Percentiles rank a stretch among this genome's conserved stretches.
phyloP scores from a whole-genome alignment of 2,113 vertebrate species.

The Turnix velox region DNA sequence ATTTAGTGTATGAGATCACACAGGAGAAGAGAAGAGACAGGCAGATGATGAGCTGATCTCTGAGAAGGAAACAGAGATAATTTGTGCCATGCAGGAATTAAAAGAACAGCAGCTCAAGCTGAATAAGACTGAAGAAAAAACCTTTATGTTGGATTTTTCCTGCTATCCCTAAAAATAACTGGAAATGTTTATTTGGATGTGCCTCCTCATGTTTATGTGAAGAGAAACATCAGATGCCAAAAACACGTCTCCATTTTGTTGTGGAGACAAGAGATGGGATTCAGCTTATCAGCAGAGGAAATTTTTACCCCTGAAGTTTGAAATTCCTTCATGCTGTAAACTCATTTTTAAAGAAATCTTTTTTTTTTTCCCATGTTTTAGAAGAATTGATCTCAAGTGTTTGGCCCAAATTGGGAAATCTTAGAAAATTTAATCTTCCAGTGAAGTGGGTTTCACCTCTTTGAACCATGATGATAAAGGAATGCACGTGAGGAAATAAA shows the following conservation, averaged over 20 bases:
- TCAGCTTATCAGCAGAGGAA: background rate
- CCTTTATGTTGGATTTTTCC: background rate
- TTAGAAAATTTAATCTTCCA: background rate
- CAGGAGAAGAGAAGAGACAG: constrained; percentile 13
- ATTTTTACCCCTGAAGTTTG: background rate
- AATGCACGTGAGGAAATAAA: background rate
- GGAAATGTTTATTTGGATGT: background rate
- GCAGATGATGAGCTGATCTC: background rate
- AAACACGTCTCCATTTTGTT: background rate
- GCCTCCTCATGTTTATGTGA: background rate
- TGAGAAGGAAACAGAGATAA: constrained; percentile 1
- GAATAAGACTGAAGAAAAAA: constrained; percentile 18
- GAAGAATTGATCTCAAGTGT: background rate
- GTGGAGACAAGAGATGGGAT: background rate
- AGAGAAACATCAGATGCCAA: background rate
- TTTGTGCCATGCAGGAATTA: constrained; percentile 19
- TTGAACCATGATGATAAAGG: background rate
- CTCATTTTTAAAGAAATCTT: background rate
- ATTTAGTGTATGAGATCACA: constrained; percentile 13
- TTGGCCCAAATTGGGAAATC: background rate
- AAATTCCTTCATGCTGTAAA: background rate
- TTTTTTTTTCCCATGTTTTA: background rate
- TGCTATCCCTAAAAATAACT: background rate
- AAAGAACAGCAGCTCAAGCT: background rate
- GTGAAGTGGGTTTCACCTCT: background rate